Percentiles rank a stretch among this genome's conserved stretches.
phyloP scores from a whole-genome alignment of 2,113 vertebrate species.

The Amphilophus citrinellus region DNA sequence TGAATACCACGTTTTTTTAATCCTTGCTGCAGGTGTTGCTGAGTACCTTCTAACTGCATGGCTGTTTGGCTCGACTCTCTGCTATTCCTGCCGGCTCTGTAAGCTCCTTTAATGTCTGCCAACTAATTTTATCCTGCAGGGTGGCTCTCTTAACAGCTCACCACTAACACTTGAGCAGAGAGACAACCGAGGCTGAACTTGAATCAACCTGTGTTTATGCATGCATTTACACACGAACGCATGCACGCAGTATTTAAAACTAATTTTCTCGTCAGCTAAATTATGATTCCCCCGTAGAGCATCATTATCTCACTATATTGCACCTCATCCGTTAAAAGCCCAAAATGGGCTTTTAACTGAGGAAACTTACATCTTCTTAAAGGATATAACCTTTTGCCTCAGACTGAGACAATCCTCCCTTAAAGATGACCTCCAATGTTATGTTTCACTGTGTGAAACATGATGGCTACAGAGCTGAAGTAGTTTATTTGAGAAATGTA shows the following conservation, averaged over 20 bases:
- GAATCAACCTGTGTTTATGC: background rate
- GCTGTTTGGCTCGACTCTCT: slow-evolving; percentile 25
- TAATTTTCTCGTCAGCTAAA: too few species aligned
- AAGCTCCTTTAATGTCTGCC: slow-evolving; percentile 68
- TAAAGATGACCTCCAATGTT: background rate
- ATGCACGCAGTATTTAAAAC: too few species aligned
- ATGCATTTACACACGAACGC: background rate
- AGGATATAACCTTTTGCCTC: background rate
- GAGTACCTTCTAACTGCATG: slow-evolving; percentile 31
- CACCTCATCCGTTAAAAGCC: background rate
- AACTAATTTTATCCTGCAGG: slow-evolving; percentile 41
- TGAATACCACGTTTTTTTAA: slow-evolving; percentile 69
- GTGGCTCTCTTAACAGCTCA: background rate
- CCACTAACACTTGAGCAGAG: slow-evolving; percentile 2
- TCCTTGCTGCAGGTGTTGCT: slow-evolving; percentile 62
- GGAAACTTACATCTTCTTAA: background rate
- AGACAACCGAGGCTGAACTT: slow-evolving; percentile 4
- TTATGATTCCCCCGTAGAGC: too few species aligned
- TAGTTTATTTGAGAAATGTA: background rate
- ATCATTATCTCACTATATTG: too few species aligned
- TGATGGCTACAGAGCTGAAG: background rate
- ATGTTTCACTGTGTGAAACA: background rate
- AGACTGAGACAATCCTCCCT: background rate
- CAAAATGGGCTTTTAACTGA: background rate
- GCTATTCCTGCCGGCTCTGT: slow-evolving; percentile 59